A percentile compares a stretch with the other conserved stretches of the same genome.
Evolutionary conservation across 2,888 invertebrate genomes (phyloP).

Genomic region (Drosophila testacea): DNA sequence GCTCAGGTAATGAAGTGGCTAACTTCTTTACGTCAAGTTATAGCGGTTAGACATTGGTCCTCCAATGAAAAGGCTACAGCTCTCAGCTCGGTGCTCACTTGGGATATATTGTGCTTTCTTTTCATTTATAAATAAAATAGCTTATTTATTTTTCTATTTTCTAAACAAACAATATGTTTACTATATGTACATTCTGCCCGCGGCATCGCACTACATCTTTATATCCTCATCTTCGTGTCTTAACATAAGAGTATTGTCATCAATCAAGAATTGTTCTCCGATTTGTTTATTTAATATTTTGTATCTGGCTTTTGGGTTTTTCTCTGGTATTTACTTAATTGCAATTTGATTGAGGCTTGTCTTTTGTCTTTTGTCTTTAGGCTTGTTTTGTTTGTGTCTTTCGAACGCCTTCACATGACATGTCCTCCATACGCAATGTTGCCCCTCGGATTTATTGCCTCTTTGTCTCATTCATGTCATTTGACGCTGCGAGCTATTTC

Average conservation of each 20-base stretch:
- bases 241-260: conserved; percentile 27
- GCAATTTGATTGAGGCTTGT: conserved; percentile 66
- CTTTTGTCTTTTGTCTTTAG: conserved; percentile 50
- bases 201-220: not conserved
- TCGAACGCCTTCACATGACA: conserved; percentile 33
- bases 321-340: conserved; percentile 67
- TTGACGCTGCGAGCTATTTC: conserved; percentile 55
- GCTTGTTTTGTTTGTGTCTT: conserved; percentile 20
- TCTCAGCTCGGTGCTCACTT: not conserved
- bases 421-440: conserved; percentile 6
- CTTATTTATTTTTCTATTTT: not conserved
- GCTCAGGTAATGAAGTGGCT: conserved; percentile 67
- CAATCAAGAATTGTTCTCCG: conserved; percentile 57
- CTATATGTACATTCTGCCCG: conserved; percentile 5
- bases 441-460: conserved; percentile 1
- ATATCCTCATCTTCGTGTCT: not conserved
- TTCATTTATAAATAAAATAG: conserved; percentile 29
- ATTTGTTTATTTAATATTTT: conserved; percentile 62
- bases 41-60: conserved; percentile 33
- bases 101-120: conserved; percentile 26
- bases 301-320: conserved; percentile 33
- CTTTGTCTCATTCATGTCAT: conserved; percentile 38
- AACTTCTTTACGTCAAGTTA: conserved; percentile 68
- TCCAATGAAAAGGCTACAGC: conserved; percentile 22
- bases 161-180: conserved; percentile 23